These are phyloP conservation scores for Styela plicata DNA, from an alignment of 23 tunicate genomes.

Conservation along the genomic window DNA sequence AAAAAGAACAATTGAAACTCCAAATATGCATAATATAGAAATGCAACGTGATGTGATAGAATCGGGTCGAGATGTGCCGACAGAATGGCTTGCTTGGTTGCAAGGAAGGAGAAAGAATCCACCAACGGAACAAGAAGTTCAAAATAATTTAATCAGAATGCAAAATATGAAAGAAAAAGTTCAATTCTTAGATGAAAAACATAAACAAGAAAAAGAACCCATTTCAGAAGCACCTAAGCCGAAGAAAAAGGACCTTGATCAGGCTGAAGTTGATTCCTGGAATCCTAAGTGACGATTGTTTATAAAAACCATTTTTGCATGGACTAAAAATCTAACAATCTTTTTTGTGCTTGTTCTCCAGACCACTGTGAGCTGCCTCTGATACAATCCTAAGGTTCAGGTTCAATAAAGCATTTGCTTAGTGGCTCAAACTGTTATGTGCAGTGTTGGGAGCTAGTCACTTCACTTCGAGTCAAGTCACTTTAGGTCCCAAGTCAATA, in stretches of 20 bases:
- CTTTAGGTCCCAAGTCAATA: no score
- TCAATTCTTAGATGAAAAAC: slow-evolving; percentile 21
- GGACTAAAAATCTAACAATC: no score
- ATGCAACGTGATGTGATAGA: neutral
- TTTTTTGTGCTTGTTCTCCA: no score
- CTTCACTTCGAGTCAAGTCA: no score
- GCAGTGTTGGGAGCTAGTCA: no score
- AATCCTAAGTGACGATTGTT: neutral
- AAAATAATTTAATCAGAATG: slow-evolving; percentile 32
- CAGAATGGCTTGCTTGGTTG: slow-evolving; percentile 87
- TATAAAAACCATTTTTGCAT: no score
- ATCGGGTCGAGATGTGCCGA: slow-evolving; percentile 26
- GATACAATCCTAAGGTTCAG: no score
- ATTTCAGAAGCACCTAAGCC: neutral
- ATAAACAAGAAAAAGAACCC: neutral
- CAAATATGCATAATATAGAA: neutral
- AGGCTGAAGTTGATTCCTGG: slow-evolving; percentile 28
- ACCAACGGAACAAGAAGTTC: slow-evolving; percentile 57
- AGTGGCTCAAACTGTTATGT: no score
- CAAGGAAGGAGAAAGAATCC: slow-evolving; percentile 49
- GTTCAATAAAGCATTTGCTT: no score
- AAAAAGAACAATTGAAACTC: slow-evolving; percentile 52
- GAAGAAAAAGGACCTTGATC: neutral
- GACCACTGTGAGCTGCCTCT: no score
- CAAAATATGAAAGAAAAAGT: slow-evolving; percentile 38